Percentiles rank a stretch among this genome's conserved stretches.
These are phyloP conservation scores for Ctena decussata DNA, from an alignment of 2,888 invertebrate genomes.

Conservation along the genomic window DNA sequence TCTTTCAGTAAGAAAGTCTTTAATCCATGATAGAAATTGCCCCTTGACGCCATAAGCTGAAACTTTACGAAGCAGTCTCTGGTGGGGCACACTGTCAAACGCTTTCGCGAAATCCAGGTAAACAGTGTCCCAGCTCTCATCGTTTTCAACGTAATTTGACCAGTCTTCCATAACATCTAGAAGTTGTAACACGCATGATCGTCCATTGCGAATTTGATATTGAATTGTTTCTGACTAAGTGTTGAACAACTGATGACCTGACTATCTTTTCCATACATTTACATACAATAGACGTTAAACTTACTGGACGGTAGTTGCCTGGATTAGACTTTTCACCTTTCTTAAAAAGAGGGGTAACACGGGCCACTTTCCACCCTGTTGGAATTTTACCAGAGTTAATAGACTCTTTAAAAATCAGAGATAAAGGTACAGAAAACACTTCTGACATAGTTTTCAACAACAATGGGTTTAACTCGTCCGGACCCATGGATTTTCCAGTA, in stretches of 20 bases:
- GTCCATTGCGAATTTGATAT: neutral
- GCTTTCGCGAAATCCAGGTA: slow-evolving; percentile 2
- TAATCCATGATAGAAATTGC: too few species aligned
- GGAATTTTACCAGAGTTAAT: neutral
- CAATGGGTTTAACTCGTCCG: too few species aligned
- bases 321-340: slow-evolving; percentile 4
- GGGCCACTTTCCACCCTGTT: neutral
- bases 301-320: slow-evolving; percentile 6
- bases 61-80: neutral
- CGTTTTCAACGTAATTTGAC: neutral
- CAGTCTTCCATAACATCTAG: neutral
- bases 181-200: neutral
- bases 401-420: neutral
- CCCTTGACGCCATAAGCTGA: too few species aligned
- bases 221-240: neutral
- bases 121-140: neutral
- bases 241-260: neutral
- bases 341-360: neutral
- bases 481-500: slow-evolving; percentile 11
- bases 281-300: slow-evolving; percentile 2
- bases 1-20: too few species aligned
- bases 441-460: neutral
- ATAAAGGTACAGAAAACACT: neutral
- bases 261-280: slow-evolving; percentile 12
- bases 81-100: neutral